phyloP scores from a whole-genome alignment of 2,797 vertebrate genomes.

The Champsocephalus gunnari region DNA sequence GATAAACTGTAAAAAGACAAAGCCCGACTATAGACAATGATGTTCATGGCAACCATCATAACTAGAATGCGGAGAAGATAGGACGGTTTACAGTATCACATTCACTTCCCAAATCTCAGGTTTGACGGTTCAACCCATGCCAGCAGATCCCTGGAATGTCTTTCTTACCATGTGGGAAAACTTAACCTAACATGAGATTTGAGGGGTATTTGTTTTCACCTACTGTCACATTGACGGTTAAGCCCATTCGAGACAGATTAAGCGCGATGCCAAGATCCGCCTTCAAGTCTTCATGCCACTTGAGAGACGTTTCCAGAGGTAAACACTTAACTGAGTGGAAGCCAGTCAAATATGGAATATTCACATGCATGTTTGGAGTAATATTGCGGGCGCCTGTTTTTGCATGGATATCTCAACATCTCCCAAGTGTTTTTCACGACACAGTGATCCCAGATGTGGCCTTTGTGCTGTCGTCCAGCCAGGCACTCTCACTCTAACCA shows the following conservation, averaged over 20 bases:
- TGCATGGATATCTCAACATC: conserved; percentile 63
- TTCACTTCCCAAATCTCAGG: conserved; percentile 64
- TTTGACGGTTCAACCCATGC: conserved; percentile 55
- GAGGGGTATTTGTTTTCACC: conserved; percentile 70
- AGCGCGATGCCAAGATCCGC: conserved; percentile 44
- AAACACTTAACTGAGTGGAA: conserved; percentile 50
- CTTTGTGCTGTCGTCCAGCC: conserved; percentile 58
- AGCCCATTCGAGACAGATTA: conserved; percentile 60
- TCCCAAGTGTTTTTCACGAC: conserved; percentile 53
- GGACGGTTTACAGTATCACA: conserved; percentile 52
- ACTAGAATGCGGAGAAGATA: conserved; percentile 21
- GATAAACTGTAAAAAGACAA: conserved; percentile 49
- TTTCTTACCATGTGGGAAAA: conserved; percentile 72
- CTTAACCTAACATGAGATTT: conserved; percentile 62
- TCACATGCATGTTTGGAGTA: conserved; percentile 60
- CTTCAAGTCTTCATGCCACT: conserved; percentile 68
- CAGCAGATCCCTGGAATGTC: conserved; percentile 54
- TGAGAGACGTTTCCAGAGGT: conserved; percentile 53
- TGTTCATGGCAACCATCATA: conserved; percentile 41
- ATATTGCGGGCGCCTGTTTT: conserved; percentile 45
- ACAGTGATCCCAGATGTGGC: conserved; percentile 73
- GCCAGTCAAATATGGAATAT: conserved; percentile 47
- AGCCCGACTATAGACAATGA: conserved; percentile 45
- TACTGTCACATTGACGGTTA: conserved; percentile 57
- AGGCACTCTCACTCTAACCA: conserved; percentile 49